Conservation (phyloP, 2,888 invertebrate species). For the Drosophila bunnanda region DNA sequence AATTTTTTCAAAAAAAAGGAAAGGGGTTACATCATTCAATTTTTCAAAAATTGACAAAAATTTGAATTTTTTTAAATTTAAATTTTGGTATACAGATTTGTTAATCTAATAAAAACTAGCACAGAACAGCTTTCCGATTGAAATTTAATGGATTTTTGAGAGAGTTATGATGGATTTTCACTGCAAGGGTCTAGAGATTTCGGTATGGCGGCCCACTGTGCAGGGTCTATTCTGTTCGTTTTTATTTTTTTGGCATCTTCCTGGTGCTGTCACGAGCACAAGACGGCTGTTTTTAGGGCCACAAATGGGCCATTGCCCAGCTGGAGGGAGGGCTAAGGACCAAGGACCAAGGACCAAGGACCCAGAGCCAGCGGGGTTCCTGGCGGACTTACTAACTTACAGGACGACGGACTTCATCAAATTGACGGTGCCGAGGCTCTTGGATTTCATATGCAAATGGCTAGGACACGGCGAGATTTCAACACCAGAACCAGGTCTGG, state of each 20-base stretch:
- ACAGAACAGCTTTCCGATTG: too few species aligned
- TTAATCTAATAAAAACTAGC: too few species aligned
- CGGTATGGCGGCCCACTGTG: constrained; percentile 35
- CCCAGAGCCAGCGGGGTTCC: not conserved
- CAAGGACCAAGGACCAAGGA: constrained; percentile 9
- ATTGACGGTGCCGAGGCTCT: constrained; percentile 36
- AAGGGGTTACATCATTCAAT: too few species aligned
- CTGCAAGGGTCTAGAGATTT: too few species aligned
- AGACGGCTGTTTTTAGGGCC: constrained; percentile 27
- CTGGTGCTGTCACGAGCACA: constrained; percentile 34
- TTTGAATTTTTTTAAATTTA: too few species aligned
- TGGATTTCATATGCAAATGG: constrained; percentile 60
- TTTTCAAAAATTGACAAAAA: too few species aligned
- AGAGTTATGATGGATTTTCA: too few species aligned
- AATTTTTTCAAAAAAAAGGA: too few species aligned
- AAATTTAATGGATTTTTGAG: too few species aligned
- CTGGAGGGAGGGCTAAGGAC: constrained; percentile 9
- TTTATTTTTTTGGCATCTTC: not conserved
- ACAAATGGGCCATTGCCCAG: constrained; percentile 11
- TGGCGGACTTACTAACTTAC: constrained; percentile 1
- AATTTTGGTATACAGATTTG: too few species aligned
- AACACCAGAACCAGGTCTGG: constrained; percentile 1
- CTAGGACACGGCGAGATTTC: constrained; percentile 19
- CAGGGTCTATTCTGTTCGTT: not conserved
- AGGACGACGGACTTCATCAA: constrained; percentile 54